Base-by-base conservation (phyloP, 2,888 invertebrate genomes). In the Vandiemenella viatica region DNA sequence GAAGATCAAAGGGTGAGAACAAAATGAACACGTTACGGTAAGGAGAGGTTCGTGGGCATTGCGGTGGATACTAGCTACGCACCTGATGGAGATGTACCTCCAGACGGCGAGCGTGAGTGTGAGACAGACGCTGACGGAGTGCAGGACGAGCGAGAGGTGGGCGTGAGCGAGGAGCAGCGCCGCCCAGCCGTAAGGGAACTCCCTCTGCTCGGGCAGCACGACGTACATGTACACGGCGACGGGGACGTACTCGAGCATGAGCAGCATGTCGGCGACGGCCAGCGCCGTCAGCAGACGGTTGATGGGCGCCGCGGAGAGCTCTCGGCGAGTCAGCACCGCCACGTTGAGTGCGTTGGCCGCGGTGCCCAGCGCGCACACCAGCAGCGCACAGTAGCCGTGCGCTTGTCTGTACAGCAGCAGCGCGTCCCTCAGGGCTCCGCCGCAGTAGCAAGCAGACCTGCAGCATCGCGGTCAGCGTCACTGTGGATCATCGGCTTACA, bases 181-280 rank as follows among this genome's bases (percentile, higher is more conserved):
- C 0, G 86, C 79, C 84, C 87, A 88, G 3, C 77, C 72, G 64
- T 87, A 89, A 10, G 32, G n/a, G 32, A 32, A 32, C 37, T 53
- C 47, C 8, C 52, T 51, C 20, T 55, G 48, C n/a, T 51, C 51
- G 1, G 57, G 47, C 22, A 53, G 47, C 32, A 58, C 75, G 51
- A 88, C 75, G 60, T 83, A 85, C 64, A 80, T 80, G 64, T 89
- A 86, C 46, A 84, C 75, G 2, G 85, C 82, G 64, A 86, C 92
- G 0, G 93, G 92, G 55, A 95, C 84, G 66, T 93, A 95, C 60
- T 90, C 90, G 59, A 93, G 72, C 83, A 95, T 93, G 16, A 93
- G 92, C n/a, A 91, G 74, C 23, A 95, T 75, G 64, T 95, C 95
- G 15, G 93, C 89, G 7, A 92, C 80, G 0, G 95, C 95, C 22